These are phyloP conservation scores for Daphoenositta chrysoptera DNA, from an alignment of 2,113 vertebrate species.

Conservation along the genomic window DNA sequence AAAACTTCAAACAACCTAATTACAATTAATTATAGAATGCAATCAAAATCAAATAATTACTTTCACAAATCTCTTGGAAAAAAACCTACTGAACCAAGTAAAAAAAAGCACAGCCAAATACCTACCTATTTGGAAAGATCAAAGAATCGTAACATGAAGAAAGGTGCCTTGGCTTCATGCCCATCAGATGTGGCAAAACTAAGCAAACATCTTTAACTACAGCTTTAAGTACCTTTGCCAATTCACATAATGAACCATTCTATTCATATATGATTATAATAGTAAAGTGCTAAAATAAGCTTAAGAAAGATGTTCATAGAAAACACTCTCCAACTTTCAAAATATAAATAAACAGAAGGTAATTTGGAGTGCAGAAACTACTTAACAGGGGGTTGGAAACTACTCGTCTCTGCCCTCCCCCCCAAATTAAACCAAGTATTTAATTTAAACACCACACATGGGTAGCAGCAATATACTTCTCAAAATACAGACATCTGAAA, in stretches of 20 bases:
- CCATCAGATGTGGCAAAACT: constrained; percentile 51
- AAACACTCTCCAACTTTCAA: neutral
- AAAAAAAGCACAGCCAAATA: neutral
- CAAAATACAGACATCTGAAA: neutral
- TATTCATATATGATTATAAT: neutral
- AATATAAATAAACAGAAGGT: neutral
- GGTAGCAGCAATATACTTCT: neutral
- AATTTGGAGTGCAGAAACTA: neutral
- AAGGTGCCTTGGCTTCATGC: neutral
- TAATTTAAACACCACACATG: neutral
- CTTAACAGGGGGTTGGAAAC: neutral
- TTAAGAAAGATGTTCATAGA: neutral
- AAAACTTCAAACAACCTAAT: neutral
- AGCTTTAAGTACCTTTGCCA: neutral
- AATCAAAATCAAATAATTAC: neutral
- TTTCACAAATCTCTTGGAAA: neutral
- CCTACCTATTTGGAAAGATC: neutral
- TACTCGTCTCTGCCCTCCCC: neutral
- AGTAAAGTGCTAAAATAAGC: neutral
- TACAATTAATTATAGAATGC: neutral
- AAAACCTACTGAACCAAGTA: neutral
- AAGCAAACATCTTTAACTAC: constrained; percentile 9
- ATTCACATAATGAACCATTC: neutral
- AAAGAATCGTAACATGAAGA: neutral
- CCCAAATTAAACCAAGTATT: neutral